Evolutionary conservation across 2,888 invertebrate species (phyloP).

Genomic region (Tubulanus polymorphus): DNA sequence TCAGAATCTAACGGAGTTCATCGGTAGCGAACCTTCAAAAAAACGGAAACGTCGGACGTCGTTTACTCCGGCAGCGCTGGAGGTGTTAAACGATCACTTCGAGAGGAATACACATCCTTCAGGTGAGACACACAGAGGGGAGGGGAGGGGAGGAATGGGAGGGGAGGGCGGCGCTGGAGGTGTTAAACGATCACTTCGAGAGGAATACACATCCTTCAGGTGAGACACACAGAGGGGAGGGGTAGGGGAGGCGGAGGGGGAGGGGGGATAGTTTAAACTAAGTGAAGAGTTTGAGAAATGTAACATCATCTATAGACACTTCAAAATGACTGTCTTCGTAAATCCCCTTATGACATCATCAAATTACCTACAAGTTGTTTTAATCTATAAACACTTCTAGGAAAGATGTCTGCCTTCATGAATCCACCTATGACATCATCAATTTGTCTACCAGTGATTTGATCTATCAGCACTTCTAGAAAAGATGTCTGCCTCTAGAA

Average conservation of each 20-base stretch:
- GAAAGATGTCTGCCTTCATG: too few species aligned
- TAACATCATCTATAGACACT: too few species aligned
- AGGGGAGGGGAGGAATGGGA: conserved; percentile 25
- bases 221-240: conserved; percentile 52
- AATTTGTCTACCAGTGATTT: too few species aligned
- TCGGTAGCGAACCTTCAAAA: conserved; percentile 91
- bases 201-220: conserved; percentile 97
- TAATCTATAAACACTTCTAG: too few species aligned
- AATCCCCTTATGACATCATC: too few species aligned
- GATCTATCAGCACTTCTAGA: too few species aligned
- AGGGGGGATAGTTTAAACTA: too few species aligned
- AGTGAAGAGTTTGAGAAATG: too few species aligned
- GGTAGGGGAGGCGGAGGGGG: conserved; percentile 11
- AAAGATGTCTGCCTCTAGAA: too few species aligned
- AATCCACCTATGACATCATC: too few species aligned
- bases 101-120: conserved; percentile 97
- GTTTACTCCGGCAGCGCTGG: conserved; percentile 93
- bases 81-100: conserved; percentile 90
- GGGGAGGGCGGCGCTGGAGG: conserved; percentile 61
- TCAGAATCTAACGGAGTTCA: conserved; percentile 88
- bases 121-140: conserved; percentile 62
- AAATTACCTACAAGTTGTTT: too few species aligned
- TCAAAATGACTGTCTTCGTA: too few species aligned
- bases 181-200: conserved; percentile 92
- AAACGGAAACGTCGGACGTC: conserved; percentile 94